Percentiles rank a stretch among this genome's conserved stretches.
Conservation (phyloP, 1,140 invertebrate genomes). For the Battus philenor region DNA sequence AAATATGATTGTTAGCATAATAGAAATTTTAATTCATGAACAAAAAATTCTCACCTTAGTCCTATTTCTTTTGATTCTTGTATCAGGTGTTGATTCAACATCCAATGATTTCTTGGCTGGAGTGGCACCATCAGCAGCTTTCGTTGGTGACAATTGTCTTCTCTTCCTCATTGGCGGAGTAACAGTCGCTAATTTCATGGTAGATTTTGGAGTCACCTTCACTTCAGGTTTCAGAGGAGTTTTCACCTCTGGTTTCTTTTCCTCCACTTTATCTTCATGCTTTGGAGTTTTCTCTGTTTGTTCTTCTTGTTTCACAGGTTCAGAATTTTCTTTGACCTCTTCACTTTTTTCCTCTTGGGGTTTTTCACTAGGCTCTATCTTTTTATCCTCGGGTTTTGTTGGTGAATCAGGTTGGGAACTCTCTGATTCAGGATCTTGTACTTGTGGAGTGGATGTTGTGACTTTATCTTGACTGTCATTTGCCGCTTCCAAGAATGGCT, state of each 20-base stretch:
- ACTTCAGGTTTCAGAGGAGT: slow-evolving; percentile 38
- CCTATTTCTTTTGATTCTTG: slow-evolving; percentile 67
- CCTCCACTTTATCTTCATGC: slow-evolving; percentile 45
- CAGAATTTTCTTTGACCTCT: slow-evolving; percentile 29
- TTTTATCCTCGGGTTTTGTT: slow-evolving; percentile 37
- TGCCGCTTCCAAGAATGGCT: slow-evolving; percentile 60
- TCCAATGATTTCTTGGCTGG: slow-evolving; percentile 53
- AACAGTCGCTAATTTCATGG: slow-evolving; percentile 73
- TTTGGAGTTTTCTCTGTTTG: slow-evolving; percentile 30
- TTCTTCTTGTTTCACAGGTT: slow-evolving; percentile 40
- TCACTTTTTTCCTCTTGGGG: slow-evolving; percentile 20
- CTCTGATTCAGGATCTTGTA: slow-evolving; percentile 32
- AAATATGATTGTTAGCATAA: too few relatives aligned
- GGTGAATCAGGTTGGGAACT: slow-evolving; percentile 37
- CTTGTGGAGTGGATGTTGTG: slow-evolving; percentile 36
- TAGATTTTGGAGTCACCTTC: slow-evolving; percentile 64
- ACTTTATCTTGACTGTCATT: slow-evolving; percentile 53
- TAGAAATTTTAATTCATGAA: too few relatives aligned
- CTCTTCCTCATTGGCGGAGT: slow-evolving; percentile 73
- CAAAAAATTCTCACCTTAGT: slow-evolving; percentile 49
- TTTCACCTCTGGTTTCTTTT: slow-evolving; percentile 50
- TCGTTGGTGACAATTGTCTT: slow-evolving; percentile 60
- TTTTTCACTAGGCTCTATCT: slow-evolving; percentile 25
- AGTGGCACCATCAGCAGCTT: slow-evolving; percentile 45
- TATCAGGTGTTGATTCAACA: slow-evolving; percentile 49